Evolutionary conservation across 2,113 vertebrate genomes (phyloP).

Genomic region (Arothron firmamentum): DNA sequence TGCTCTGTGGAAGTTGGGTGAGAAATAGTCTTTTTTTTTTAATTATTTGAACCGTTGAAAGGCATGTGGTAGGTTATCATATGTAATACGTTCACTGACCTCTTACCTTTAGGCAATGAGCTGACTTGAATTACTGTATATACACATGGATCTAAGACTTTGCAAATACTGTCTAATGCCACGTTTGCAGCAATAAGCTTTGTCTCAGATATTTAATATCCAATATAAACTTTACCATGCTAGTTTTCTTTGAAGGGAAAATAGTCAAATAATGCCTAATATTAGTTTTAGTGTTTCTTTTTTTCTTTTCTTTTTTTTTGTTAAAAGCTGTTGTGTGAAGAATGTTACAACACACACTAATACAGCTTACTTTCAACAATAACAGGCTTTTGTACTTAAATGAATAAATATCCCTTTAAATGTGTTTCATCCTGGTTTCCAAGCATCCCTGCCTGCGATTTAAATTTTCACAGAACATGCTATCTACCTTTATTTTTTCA

Average conservation of each 20-base stretch:
- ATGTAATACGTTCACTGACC: constrained; percentile 6
- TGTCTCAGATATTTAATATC: constrained; percentile 17
- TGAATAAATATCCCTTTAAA: constrained; percentile 10
- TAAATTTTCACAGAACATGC: too few relatives aligned
- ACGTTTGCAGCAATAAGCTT: constrained; percentile 38
- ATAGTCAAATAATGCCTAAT: constrained; percentile 10
- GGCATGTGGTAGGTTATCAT: constrained; percentile 6
- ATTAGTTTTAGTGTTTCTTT: constrained; percentile 14
- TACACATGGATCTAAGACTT: constrained; percentile 56
- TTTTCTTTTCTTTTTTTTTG: not conserved
- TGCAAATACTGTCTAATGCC: constrained; percentile 34
- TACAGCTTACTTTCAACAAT: constrained; percentile 3
- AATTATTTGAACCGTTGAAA: constrained; percentile 7
- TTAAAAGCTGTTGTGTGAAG: constrained; percentile 2
- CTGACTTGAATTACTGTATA: constrained; percentile 43
- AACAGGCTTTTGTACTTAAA: constrained; percentile 7
- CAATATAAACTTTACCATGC: constrained; percentile 15
- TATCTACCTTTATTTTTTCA: too few relatives aligned
- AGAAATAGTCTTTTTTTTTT: not conserved
- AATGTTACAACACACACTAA: not conserved
- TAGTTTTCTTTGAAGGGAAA: constrained; percentile 13
- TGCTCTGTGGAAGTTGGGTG: constrained; percentile 61
- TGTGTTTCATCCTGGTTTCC: constrained; percentile 1
- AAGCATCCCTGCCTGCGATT: not conserved
- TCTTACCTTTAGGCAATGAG: constrained; percentile 58